phyloP scores from a whole-genome alignment of 2,797 vertebrate species.

The Leucoraja ocellata region DNA sequence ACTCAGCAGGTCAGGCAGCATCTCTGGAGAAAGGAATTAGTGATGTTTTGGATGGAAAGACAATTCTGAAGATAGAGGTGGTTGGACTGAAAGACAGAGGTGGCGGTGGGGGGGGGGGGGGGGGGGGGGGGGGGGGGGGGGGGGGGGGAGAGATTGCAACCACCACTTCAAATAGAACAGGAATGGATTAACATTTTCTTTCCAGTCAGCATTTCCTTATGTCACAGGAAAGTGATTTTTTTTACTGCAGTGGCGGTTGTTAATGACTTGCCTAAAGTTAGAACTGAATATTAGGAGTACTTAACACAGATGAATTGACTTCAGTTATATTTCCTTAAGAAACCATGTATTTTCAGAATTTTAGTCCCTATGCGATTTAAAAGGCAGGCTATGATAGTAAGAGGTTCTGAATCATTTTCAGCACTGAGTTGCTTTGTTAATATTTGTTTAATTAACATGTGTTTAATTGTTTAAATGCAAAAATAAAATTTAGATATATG shows the following conservation, averaged over 20 bases:
- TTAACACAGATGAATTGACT: constrained; percentile 28
- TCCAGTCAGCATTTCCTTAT: neutral
- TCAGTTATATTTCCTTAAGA: neutral
- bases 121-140: no score
- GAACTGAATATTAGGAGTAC: neutral
- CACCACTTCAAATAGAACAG: neutral
- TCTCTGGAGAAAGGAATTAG: no score
- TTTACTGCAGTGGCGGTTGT: neutral
- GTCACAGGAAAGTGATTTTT: neutral
- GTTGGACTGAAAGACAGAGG: no score
- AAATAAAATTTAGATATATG: constrained; percentile 18
- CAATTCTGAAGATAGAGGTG: no score
- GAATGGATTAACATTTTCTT: constrained; percentile 7
- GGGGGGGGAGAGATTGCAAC: neutral
- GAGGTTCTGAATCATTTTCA: neutral
- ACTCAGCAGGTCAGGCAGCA: no score
- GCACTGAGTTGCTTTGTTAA: neutral
- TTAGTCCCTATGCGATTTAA: neutral
- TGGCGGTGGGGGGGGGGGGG: no score
- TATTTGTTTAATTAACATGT: neutral
- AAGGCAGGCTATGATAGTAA: neutral
- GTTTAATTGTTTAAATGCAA: neutral
- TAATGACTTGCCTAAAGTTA: constrained; percentile 27
- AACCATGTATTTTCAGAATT: neutral
- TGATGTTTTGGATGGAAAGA: no score